phyloP scores from a whole-genome alignment of 2,888 invertebrate genomes.

The Caenorhabditis parvicauda region DNA sequence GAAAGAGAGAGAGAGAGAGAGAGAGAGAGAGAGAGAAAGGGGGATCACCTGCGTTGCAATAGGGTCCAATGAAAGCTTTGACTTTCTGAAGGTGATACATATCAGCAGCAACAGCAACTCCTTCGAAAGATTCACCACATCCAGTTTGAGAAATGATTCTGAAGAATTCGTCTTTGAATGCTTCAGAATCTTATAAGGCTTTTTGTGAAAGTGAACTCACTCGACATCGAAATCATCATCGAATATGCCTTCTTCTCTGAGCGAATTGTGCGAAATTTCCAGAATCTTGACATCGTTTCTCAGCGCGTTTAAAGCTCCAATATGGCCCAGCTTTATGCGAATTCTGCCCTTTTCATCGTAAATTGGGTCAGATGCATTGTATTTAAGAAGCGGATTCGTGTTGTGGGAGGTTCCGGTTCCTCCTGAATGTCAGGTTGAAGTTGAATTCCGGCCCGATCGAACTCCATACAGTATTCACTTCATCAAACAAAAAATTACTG shows the following conservation, averaged over 20 bases:
- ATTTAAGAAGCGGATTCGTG: slow-evolving; percentile 15
- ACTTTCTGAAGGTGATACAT: slow-evolving; percentile 60
- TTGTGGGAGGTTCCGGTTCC: slow-evolving; percentile 17
- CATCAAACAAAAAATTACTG: too few species aligned
- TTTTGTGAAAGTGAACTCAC: slow-evolving; percentile 18
- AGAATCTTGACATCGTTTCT: slow-evolving; percentile 53
- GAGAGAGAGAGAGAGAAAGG: neutral
- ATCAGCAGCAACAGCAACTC: slow-evolving; percentile 58
- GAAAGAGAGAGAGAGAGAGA: neutral
- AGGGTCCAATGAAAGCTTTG: slow-evolving; percentile 58
- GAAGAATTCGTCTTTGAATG: neutral
- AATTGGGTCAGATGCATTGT: slow-evolving; percentile 15
- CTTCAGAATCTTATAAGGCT: neutral
- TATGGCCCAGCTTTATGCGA: slow-evolving; percentile 52
- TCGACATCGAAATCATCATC: slow-evolving; percentile 55
- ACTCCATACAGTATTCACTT: too few species aligned
- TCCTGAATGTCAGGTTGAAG: too few species aligned
- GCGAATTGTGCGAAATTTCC: slow-evolving; percentile 50
- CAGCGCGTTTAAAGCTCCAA: slow-evolving; percentile 57
- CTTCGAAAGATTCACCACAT: slow-evolving; percentile 59
- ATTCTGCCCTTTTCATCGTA: slow-evolving; percentile 31
- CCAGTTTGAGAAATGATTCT: slow-evolving; percentile 53
- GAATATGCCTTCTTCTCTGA: slow-evolving; percentile 50
- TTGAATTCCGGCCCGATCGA: too few species aligned
- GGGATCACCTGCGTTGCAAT: slow-evolving; percentile 49